Conservation (phyloP, 2,888 invertebrate species). For the Diogma glabrata region DNA sequence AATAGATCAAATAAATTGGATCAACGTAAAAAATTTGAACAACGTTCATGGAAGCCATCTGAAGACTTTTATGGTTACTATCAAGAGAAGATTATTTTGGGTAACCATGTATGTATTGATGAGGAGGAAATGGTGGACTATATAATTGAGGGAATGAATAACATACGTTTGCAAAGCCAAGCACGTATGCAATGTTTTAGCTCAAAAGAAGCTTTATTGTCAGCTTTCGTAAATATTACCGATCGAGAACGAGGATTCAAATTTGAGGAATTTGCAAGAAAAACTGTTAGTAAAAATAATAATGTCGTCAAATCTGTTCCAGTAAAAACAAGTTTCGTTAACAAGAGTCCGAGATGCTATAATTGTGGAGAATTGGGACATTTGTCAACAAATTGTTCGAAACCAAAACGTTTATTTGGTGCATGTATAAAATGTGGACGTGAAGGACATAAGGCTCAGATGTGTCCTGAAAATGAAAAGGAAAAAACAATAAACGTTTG, state of each 20-base stretch:
- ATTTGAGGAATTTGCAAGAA: neutral
- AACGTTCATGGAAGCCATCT: neutral
- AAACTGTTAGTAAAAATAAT: neutral
- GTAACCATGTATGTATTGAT: neutral
- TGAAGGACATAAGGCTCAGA: neutral
- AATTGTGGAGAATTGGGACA: neutral
- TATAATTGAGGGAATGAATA: neutral
- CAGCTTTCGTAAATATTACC: neutral
- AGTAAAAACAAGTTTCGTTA: neutral
- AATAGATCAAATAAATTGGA: neutral
- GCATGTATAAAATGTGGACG: constrained; percentile 1
- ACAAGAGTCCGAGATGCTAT: neutral
- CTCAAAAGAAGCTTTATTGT: neutral
- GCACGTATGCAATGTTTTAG: neutral
- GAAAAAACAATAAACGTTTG: too few species aligned
- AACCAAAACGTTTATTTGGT: neutral
- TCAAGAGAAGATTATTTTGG: neutral
- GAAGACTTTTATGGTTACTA: neutral
- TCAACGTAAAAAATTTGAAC: neutral
- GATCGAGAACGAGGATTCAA: neutral
- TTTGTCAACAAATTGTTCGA: neutral
- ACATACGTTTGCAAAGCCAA: neutral
- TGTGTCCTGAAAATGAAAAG: neutral
- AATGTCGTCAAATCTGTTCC: too few species aligned
- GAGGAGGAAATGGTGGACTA: neutral